These are phyloP conservation scores for Platygyra sinensis DNA, from an alignment of 64 coral and sea anemone genomes.

Conservation along the genomic window DNA sequence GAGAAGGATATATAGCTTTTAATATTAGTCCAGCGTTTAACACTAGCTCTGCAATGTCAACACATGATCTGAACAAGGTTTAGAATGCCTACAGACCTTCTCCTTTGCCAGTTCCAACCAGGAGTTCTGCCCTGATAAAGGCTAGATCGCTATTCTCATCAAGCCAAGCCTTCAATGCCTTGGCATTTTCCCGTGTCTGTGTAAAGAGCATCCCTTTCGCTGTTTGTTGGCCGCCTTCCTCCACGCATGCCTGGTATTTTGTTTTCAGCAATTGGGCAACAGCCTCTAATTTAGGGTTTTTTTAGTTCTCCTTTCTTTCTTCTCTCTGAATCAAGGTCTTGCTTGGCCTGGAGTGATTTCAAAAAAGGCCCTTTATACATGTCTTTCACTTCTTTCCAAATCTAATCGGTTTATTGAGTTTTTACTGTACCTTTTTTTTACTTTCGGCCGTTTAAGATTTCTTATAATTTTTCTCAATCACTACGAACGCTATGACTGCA, in stretches of 20 bases:
- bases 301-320: conserved; percentile 51
- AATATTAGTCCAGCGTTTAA: too few relatives aligned
- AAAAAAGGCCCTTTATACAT: not conserved
- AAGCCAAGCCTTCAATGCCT: conserved; percentile 50
- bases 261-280: not conserved
- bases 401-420: too few relatives aligned
- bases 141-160: conserved; percentile 33
- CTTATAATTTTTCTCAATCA: too few relatives aligned
- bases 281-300: conserved; percentile 64
- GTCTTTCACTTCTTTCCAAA: not conserved
- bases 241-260: conserved; percentile 28
- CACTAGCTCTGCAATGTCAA: too few relatives aligned
- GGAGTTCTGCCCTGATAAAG: conserved; percentile 26
- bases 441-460: too few relatives aligned
- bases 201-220: conserved; percentile 62
- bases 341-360: not conserved
- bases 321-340: conserved; percentile 8
- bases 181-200: conserved; percentile 37
- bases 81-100: conserved; percentile 5
- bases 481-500: too few relatives aligned
- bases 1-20: too few relatives aligned
- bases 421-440: too few relatives aligned
- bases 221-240: conserved; percentile 20
- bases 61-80: not conserved
- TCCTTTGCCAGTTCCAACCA: conserved; percentile 60